Evolutionary conservation across 2,797 vertebrate species (phyloP).

Genomic region (Sebastolobus altivelis): DNA sequence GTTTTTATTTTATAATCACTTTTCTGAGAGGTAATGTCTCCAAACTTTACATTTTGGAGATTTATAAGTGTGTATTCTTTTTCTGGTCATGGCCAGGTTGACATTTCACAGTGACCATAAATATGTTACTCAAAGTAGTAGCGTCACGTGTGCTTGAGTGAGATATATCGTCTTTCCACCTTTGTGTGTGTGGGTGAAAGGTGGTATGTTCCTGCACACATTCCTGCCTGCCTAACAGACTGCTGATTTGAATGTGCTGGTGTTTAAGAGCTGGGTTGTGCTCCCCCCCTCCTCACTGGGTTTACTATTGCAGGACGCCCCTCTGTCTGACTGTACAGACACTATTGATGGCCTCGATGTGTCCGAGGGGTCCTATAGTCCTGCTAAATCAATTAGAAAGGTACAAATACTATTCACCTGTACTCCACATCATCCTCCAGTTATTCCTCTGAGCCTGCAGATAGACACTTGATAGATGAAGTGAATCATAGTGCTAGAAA

Average conservation of each 20-base stretch:
- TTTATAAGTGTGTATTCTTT: neutral
- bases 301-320: constrained; percentile 99
- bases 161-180: constrained; percentile 57
- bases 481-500: neutral
- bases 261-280: constrained; percentile 82
- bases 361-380: constrained; percentile 97
- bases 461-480: constrained; percentile 2
- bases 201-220: constrained; percentile 26
- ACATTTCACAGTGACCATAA: neutral
- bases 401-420: constrained; percentile 83
- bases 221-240: constrained; percentile 42
- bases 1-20: neutral
- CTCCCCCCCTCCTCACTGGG: constrained; percentile 90
- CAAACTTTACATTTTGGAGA: neutral
- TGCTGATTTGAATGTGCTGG: constrained; percentile 61
- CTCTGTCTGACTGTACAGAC: constrained; percentile 99
- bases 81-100: neutral
- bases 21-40: neutral
- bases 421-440: constrained; percentile 49
- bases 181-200: constrained; percentile 52
- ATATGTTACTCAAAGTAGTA: neutral
- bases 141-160: neutral
- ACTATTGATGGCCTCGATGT: constrained; percentile 98
- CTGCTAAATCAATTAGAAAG: constrained; percentile 98
- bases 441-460: constrained; percentile 36